phyloP scores from a whole-genome alignment of 1,140 invertebrate species.

The Drosophila pandora region DNA sequence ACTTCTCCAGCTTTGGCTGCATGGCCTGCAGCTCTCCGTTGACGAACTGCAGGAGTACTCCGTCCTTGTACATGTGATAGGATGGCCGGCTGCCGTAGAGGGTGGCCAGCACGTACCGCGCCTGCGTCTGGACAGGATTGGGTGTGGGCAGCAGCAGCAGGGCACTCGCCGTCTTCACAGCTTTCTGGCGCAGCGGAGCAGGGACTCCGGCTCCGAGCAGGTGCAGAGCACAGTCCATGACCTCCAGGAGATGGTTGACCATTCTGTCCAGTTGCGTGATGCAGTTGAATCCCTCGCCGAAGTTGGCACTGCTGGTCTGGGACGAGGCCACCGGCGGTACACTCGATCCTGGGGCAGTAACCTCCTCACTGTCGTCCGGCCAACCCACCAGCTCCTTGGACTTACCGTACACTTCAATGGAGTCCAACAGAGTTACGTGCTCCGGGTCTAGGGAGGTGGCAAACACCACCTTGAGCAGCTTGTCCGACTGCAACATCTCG shows the following conservation, averaged over 20 bases:
- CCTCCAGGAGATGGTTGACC: slow-evolving; percentile 89
- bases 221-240: slow-evolving; percentile 88
- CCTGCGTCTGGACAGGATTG: slow-evolving; percentile 90
- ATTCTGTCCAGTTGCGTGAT: slow-evolving; percentile 85
- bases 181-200: slow-evolving; percentile 85
- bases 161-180: slow-evolving; percentile 90
- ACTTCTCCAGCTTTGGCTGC: slow-evolving; percentile 57
- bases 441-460: slow-evolving; percentile 95
- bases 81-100: slow-evolving; percentile 88
- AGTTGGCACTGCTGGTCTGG: slow-evolving; percentile 44
- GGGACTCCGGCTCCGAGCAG: slow-evolving; percentile 77
- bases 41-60: slow-evolving; percentile 92
- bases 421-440: slow-evolving; percentile 96
- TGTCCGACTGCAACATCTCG: slow-evolving; percentile 96
- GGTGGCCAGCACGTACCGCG: slow-evolving; percentile 91
- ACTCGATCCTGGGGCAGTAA: slow-evolving; percentile 74
- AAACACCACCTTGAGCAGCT: slow-evolving; percentile 95
- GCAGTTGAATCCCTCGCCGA: slow-evolving; percentile 74
- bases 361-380: slow-evolving; percentile 97
- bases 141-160: slow-evolving; percentile 94
- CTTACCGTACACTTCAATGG: slow-evolving; percentile 96
- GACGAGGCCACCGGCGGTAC: slow-evolving; percentile 20
- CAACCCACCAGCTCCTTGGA: slow-evolving; percentile 98
- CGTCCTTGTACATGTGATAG: slow-evolving; percentile 96
- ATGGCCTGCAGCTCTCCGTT: slow-evolving; percentile 87